Conservation (phyloP, 1,140 invertebrate species). For the Drosophila chauvacae region DNA sequence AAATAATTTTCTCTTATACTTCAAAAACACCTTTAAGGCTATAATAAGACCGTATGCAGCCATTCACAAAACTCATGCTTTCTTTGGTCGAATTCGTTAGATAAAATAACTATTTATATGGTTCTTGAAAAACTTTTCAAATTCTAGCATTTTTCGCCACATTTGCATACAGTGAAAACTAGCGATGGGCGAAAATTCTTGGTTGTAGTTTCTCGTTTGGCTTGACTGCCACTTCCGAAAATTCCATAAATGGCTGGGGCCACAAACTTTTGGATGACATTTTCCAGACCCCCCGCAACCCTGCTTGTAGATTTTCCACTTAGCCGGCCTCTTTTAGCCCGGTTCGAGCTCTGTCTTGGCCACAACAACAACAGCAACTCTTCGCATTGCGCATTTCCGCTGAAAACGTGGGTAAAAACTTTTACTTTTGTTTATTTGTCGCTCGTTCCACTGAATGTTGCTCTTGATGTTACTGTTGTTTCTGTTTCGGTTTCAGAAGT, state of each 20-base stretch:
- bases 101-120: slow-evolving; percentile 17
- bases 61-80: slow-evolving; percentile 4
- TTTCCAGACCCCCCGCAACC: background rate
- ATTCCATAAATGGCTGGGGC: slow-evolving; percentile 73
- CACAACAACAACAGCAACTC: slow-evolving; percentile 38
- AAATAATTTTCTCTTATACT: background rate
- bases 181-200: slow-evolving; percentile 37
- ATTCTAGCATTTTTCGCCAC: slow-evolving; percentile 30
- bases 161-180: slow-evolving; percentile 42
- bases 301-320: slow-evolving; percentile 28
- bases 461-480: slow-evolving; percentile 6
- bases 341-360: slow-evolving; percentile 38
- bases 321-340: slow-evolving; percentile 25
- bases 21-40: too few species aligned
- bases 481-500: slow-evolving; percentile 23
- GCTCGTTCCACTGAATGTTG: slow-evolving; percentile 66
- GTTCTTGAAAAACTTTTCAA: slow-evolving; percentile 24
- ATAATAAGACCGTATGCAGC: background rate
- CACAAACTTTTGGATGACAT: slow-evolving; percentile 67
- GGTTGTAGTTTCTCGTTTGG: slow-evolving; percentile 33
- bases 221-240: slow-evolving; percentile 57
- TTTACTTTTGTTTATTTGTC: slow-evolving; percentile 82
- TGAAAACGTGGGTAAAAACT: slow-evolving; percentile 65
- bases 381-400: slow-evolving; percentile 71
- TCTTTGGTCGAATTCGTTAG: slow-evolving; percentile 9